Percentiles rank a stretch among this genome's conserved stretches.
Conservation (phyloP, 2,113 vertebrate genomes). For the Regulus satrapa region DNA sequence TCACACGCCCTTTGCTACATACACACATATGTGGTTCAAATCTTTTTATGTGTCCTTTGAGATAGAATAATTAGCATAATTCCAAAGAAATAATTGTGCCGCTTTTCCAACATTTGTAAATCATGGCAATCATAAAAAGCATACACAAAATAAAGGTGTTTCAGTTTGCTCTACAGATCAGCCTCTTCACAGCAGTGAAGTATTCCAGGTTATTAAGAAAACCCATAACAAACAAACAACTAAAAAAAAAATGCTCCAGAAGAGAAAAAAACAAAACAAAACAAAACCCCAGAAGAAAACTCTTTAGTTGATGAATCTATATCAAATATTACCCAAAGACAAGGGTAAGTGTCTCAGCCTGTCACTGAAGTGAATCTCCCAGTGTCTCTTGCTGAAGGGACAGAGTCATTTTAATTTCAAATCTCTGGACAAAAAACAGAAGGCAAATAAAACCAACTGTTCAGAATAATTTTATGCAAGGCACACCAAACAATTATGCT, state of each 20-base stretch:
- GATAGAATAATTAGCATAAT: not conserved
- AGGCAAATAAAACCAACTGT: not conserved
- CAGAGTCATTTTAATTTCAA: not conserved
- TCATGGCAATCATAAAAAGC: not conserved
- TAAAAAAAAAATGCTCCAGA: not conserved
- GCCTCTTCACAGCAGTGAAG: not conserved
- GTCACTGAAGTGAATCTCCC: not conserved
- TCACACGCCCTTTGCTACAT: not conserved
- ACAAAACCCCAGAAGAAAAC: not conserved
- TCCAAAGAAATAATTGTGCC: not conserved
- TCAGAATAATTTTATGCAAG: not conserved
- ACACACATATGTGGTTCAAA: fast-evolving
- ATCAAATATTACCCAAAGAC: not conserved
- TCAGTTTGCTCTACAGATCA: not conserved
- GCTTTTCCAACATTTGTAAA: not conserved
- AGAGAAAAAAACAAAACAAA: too few species aligned
- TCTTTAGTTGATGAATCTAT: not conserved
- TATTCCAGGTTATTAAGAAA: not conserved
- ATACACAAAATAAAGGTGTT: not conserved
- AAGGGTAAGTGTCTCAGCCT: not conserved
- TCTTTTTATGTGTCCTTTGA: not conserved
- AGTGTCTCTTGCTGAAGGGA: not conserved
- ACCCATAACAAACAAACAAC: not conserved
- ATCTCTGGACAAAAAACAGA: not conserved
- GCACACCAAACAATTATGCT: not conserved